Evolutionary conservation across 2,113 vertebrate species (phyloP), one percentile per base, ranked within the genome.

Genomic region (Noturus placidus): DNA sequence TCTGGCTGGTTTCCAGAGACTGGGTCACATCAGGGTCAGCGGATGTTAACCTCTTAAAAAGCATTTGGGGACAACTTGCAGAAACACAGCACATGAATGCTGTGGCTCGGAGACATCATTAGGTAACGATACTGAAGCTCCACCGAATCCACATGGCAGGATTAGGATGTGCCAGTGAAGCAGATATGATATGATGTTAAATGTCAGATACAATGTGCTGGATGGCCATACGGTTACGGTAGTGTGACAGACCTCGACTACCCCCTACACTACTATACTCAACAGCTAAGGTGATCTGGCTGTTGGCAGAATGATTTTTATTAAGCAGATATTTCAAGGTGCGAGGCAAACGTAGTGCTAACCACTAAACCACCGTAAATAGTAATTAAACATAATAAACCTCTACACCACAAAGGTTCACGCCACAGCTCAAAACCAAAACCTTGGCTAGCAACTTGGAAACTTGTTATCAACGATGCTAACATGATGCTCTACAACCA

Each of bases 21-120:
- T n/a, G 69, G 90, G 88, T 89, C 80, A 9, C 38, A 3, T 76
- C 82, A 79, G 90, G 90, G 88, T 88, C 90, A 88, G 69, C 80
- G 50, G 82, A 86, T 87, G 88, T 87, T 91, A 89, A 87, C 88
- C 84, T 86, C 72, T 80, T 86, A 88, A 90, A 88, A 57, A 90
- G 84, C 87, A 82, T 82, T 81, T 50, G 25, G 74, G 85, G 84
- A 84, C 82, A 67, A 78, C 65, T 77, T 86, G 54, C 52, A 85
- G 46, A 88, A 88, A 86, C 85, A 83, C 63, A 74, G 65, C 81
- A 52, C 86, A 63, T 59, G 46, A 77, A 56, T n/a, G 27, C 61
- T 38, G 78, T 7, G 27, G 84, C 65, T 86, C 20, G n/a, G 46
- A 42, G 17, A 78, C 76, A 22, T 88, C 87, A 84, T 88, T 90